phyloP scores from a whole-genome alignment of 2,113 vertebrate genomes.

The Hippopotamus amphibius region DNA sequence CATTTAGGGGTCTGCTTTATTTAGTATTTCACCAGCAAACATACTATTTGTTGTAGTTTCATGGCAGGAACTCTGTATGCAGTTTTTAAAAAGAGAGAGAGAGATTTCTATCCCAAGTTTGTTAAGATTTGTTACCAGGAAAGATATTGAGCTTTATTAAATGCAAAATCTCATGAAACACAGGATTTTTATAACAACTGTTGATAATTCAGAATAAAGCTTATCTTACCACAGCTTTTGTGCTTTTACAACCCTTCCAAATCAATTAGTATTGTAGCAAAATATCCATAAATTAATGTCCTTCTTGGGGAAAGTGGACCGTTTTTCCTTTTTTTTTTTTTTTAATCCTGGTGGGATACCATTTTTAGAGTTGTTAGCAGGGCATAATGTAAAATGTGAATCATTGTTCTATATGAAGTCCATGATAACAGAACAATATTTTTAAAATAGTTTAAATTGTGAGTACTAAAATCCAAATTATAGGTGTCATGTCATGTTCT shows the following conservation, averaged over 20 bases:
- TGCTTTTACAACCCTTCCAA: slow-evolving; percentile 31
- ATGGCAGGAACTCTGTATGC: background rate
- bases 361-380: slow-evolving; percentile 31
- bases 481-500: background rate
- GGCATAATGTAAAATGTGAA: background rate
- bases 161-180: slow-evolving; percentile 35
- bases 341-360: background rate
- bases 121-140: slow-evolving; percentile 19
- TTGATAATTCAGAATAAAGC: slow-evolving; percentile 15
- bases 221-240: slow-evolving; percentile 16
- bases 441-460: background rate
- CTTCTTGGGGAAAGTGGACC: background rate
- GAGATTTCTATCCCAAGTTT: background rate
- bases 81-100: background rate
- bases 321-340: background rate
- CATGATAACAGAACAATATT: background rate
- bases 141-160: slow-evolving; percentile 33
- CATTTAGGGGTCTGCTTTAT: background rate
- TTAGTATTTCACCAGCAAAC: background rate
- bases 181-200: background rate
- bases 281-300: slow-evolving; percentile 9
- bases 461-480: background rate
- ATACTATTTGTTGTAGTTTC: background rate
- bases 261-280: background rate
- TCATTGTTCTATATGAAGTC: background rate